Evolutionary conservation across 2,113 vertebrate genomes (phyloP).

Genomic region (Chaetura pelagica): DNA sequence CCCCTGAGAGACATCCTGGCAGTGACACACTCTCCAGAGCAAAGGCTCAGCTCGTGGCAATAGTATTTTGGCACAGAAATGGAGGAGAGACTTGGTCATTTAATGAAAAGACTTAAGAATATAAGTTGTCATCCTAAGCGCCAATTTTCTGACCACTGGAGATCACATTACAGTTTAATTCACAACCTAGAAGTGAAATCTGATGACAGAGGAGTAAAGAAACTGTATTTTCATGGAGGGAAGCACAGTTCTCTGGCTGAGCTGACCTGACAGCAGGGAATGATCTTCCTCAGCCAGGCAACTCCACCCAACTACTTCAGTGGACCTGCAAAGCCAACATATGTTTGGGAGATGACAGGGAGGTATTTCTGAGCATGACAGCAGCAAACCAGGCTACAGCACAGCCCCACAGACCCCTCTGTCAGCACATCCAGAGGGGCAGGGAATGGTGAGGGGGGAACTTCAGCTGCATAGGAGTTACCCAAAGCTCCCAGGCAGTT

Average conservation of each 20-base stretch:
- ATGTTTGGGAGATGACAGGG: neutral
- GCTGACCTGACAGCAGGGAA: neutral
- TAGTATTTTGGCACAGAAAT: neutral
- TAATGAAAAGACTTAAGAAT: conserved; percentile 53
- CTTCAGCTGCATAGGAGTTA: neutral
- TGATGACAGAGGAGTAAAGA: conserved; percentile 33
- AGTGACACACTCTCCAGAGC: fast-evolving
- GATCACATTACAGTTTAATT: conserved; percentile 49
- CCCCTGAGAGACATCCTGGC: neutral
- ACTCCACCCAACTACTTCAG: conserved; percentile 1
- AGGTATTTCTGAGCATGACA: neutral
- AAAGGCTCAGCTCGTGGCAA: neutral
- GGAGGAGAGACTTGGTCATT: neutral
- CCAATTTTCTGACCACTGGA: conserved; percentile 38
- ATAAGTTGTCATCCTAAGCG: conserved; percentile 36
- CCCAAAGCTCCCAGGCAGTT: neutral
- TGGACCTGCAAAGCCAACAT: neutral
- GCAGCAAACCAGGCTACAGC: neutral
- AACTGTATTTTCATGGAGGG: neutral
- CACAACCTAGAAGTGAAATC: conserved; percentile 48
- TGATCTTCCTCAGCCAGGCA: neutral
- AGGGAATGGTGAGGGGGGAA: neutral
- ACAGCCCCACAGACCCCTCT: neutral
- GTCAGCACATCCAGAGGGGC: neutral
- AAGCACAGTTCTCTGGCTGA: neutral